Conservation (phyloP, 2,797 vertebrate species). For the Vespertilio murinus region DNA sequence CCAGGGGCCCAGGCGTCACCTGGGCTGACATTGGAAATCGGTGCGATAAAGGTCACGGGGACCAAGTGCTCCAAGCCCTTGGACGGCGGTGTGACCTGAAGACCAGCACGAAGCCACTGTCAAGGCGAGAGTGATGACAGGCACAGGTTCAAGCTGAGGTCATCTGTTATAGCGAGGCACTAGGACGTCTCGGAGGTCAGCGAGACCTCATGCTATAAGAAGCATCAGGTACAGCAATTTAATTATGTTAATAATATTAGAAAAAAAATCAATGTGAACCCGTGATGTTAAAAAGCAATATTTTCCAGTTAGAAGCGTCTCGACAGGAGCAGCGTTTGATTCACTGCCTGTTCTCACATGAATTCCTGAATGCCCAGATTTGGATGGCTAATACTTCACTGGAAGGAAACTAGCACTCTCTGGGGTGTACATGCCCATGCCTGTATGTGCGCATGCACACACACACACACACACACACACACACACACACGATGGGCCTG, state of each 20-base stretch:
- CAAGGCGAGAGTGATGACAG: neutral
- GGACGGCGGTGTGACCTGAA: neutral
- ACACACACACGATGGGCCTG: neutral
- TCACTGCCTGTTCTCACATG: neutral
- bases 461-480: too few species aligned
- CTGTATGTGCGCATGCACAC: fast-evolving
- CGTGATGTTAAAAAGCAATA: neutral
- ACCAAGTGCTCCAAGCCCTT: neutral
- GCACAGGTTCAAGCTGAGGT: neutral
- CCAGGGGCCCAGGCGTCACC: neutral
- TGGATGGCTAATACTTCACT: neutral
- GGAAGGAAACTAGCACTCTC: neutral
- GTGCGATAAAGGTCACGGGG: neutral
- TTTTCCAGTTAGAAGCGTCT: neutral
- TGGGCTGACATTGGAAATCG: neutral
- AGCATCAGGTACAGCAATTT: neutral
- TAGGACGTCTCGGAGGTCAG: neutral
- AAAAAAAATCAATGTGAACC: neutral
- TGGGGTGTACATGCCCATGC: fast-evolving
- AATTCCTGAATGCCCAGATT: neutral
- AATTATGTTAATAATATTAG: constrained; percentile 15
- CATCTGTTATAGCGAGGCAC: neutral
- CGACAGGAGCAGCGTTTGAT: neutral
- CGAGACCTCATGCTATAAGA: neutral
- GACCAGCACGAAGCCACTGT: neutral